Evolutionary conservation across 2,113 vertebrate species (phyloP).

Genomic region (Albula goreensis): DNA sequence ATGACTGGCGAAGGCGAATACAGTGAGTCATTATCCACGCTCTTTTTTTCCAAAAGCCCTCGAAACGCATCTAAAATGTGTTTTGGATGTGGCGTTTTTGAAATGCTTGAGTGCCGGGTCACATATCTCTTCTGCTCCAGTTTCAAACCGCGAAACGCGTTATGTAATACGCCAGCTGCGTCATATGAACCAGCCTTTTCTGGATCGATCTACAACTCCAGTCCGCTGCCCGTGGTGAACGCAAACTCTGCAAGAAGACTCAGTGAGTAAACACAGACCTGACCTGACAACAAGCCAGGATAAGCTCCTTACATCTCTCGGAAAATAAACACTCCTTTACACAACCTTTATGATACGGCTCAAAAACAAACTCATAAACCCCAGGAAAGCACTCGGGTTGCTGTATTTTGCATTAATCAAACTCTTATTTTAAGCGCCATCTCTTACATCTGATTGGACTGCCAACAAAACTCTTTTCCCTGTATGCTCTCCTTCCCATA

Average conservation of each 20-base stretch:
- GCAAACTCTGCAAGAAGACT: not conserved
- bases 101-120: slow-evolving; percentile 8
- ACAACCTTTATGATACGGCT: not conserved
- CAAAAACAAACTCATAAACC: not conserved
- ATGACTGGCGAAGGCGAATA: not conserved
- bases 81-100: slow-evolving; percentile 16
- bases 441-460: not conserved
- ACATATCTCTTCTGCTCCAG: slow-evolving; percentile 57
- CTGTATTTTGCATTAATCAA: not conserved
- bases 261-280: slow-evolving; percentile 3
- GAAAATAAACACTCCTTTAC: not conserved
- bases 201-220: slow-evolving; percentile 36
- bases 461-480: not conserved
- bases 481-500: not conserved
- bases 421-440: not conserved
- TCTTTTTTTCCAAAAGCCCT: not conserved
- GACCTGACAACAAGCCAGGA: slow-evolving; percentile 3
- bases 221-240: slow-evolving; percentile 24
- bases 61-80: not conserved
- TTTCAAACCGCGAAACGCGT: slow-evolving; percentile 51
- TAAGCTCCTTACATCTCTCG: not conserved
- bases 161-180: slow-evolving; percentile 59
- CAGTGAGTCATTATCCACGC: slow-evolving; percentile 4
- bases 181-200: slow-evolving; percentile 47
- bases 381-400: not conserved